Percentiles rank a stretch among this genome's conserved stretches.
phyloP scores from a whole-genome alignment of 2,113 vertebrate genomes.

The Gadus macrocephalus region DNA sequence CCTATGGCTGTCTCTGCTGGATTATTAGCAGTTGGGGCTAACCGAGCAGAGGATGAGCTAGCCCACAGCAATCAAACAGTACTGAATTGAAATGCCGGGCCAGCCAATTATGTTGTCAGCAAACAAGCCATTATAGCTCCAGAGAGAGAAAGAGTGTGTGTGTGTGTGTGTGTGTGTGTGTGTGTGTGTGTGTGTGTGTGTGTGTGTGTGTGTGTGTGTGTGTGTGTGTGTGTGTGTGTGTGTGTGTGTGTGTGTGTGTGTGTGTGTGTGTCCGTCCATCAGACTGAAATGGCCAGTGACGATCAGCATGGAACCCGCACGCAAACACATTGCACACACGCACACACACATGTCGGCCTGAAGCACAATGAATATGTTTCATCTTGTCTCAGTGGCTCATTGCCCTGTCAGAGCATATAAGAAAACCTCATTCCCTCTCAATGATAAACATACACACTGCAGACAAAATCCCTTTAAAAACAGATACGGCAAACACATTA shows the following conservation, averaged over 20 bases:
- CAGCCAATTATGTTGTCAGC: conserved; percentile 70
- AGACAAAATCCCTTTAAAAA: background rate
- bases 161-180: background rate
- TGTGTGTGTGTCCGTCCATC: conserved; percentile 34
- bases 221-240: background rate
- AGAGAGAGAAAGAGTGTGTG: background rate
- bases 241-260: background rate
- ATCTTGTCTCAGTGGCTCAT: conserved; percentile 60
- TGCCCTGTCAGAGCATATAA: conserved; percentile 63
- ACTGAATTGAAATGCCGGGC: conserved; percentile 64
- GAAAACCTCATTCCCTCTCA: conserved; percentile 47
- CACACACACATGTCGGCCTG: conserved; percentile 25
- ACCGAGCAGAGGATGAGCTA: conserved; percentile 55
- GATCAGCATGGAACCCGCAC: conserved; percentile 20
- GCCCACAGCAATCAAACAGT: conserved; percentile 55
- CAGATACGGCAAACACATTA: conserved; percentile 3
- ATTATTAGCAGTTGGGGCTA: conserved; percentile 52
- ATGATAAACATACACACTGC: conserved; percentile 18
- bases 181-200: background rate
- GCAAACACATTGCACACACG: conserved; percentile 13
- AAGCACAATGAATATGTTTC: conserved; percentile 61
- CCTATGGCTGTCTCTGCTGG: conserved; percentile 20
- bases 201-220: background rate
- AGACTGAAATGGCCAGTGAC: conserved; percentile 25
- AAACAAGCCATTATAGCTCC: conserved; percentile 43